Evolutionary conservation across 2,797 vertebrate genomes (phyloP).

Genomic region (Gadopsis bispinosus): DNA sequence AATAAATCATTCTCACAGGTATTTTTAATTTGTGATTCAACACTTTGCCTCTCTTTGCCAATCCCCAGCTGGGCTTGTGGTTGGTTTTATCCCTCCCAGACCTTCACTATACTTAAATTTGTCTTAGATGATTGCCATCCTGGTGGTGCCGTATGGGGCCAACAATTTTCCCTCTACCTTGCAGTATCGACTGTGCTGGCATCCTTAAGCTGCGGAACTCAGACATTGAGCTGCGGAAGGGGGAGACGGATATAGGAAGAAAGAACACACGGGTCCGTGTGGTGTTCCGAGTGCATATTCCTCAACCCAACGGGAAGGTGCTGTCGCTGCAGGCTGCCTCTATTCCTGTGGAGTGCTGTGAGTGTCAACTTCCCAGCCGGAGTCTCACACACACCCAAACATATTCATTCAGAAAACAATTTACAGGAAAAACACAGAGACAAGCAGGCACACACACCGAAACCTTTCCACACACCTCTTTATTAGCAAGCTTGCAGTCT

Average conservation of each 20-base stretch:
- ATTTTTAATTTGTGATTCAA: slow-evolving; percentile 62
- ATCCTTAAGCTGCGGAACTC: slow-evolving; percentile 99
- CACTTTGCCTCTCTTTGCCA: slow-evolving; percentile 50
- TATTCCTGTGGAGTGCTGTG: slow-evolving; percentile 99
- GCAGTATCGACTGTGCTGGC: slow-evolving; percentile 98
- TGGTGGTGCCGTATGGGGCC: slow-evolving; percentile 30
- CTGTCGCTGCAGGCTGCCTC: slow-evolving; percentile 95
- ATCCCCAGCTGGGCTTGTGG: slow-evolving; percentile 59
- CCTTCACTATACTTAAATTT: slow-evolving; percentile 53
- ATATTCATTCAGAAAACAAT: slow-evolving; percentile 45
- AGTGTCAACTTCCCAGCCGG: slow-evolving; percentile 76
- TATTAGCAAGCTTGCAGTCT: slow-evolving; percentile 22
- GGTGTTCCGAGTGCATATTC: slow-evolving; percentile 98
- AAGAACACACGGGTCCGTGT: slow-evolving; percentile 98
- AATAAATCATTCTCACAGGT: slow-evolving; percentile 68
- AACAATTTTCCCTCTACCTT: slow-evolving; percentile 64
- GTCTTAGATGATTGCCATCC: slow-evolving; percentile 50
- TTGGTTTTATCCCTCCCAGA: slow-evolving; percentile 66
- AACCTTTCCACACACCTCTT: slow-evolving; percentile 10
- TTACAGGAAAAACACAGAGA: slow-evolving; percentile 5
- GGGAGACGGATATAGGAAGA: slow-evolving; percentile 98
- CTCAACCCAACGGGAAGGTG: slow-evolving; percentile 95
- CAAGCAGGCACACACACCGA: slow-evolving; percentile 9
- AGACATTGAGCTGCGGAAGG: slow-evolving; percentile 98
- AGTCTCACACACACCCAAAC: slow-evolving; percentile 21